Percentiles rank a stretch among this genome's conserved stretches.
phyloP scores from a whole-genome alignment of 2,113 vertebrate species.

The Gavialis gangeticus region DNA sequence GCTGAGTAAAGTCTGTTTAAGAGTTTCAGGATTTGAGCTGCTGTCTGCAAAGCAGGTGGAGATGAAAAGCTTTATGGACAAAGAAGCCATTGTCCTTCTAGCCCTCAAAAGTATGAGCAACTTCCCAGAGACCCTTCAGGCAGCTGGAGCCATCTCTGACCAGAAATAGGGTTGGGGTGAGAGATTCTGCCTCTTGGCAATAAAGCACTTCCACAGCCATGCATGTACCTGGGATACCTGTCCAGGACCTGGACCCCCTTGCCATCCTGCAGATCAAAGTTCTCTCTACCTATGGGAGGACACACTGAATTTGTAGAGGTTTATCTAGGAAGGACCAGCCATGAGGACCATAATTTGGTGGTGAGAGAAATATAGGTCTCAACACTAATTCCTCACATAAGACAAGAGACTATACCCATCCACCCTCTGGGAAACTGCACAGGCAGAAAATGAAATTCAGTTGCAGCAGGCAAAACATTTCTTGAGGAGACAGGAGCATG shows the following conservation, averaged over 20 bases:
- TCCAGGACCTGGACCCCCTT: background rate
- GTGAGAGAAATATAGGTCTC: accelerated
- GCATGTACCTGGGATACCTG: background rate
- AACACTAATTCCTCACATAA: background rate
- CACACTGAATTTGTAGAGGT: accelerated
- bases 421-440: background rate
- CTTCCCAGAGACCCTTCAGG: conserved; percentile 39
- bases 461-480: background rate
- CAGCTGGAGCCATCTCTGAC: conserved; percentile 58
- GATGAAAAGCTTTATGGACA: background rate
- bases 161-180: background rate
- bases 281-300: background rate
- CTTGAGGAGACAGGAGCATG: background rate
- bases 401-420: accelerated
- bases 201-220: conserved; percentile 20
- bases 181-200: conserved; percentile 38
- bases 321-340: accelerated
- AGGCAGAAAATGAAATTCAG: background rate
- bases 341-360: background rate
- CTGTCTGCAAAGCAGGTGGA: background rate
- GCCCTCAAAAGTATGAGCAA: conserved; percentile 10
- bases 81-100: conserved; percentile 34
- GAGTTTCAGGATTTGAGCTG: background rate
- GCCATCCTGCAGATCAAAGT: background rate
- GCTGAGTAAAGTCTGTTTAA: background rate